Conservation (phyloP, 2,113 vertebrate species). For the Corythoichthys haematopterus region DNA sequence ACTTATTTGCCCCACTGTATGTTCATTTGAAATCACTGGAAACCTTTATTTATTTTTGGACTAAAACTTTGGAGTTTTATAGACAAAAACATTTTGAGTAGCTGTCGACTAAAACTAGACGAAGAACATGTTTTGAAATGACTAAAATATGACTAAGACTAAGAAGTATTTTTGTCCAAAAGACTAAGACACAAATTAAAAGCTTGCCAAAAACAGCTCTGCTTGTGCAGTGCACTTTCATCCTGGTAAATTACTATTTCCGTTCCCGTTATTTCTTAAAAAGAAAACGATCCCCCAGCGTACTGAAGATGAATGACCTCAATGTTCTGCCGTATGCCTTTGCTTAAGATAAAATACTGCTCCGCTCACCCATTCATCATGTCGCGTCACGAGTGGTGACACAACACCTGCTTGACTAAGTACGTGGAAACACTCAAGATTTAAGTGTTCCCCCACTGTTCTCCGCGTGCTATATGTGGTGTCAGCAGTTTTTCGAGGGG, state of each 20-base stretch:
- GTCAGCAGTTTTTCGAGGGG: constrained; percentile 48
- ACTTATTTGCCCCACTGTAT: no score
- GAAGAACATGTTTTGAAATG: no score
- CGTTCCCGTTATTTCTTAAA: not conserved
- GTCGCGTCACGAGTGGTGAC: constrained; percentile 30
- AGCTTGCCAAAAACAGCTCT: no score
- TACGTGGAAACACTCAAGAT: constrained; percentile 22
- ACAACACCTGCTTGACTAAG: constrained; percentile 56
- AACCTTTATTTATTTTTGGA: no score
- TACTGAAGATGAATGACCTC: not conserved
- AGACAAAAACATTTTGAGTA: no score
- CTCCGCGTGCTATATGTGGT: constrained; percentile 25
- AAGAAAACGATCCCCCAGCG: not conserved
- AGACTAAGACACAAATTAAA: no score
- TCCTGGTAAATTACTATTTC: not conserved
- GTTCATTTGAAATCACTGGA: no score
- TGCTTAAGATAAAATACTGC: not conserved
- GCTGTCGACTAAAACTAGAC: no score
- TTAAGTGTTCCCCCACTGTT: constrained; percentile 4
- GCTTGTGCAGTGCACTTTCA: no score
- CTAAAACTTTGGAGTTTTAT: no score
- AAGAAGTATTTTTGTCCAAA: no score
- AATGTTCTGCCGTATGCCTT: not conserved
- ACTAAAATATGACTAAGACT: no score
- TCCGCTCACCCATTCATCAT: constrained; percentile 2